Base-by-base conservation (phyloP, 1,140 invertebrate species). In the Atta texana region DNA sequence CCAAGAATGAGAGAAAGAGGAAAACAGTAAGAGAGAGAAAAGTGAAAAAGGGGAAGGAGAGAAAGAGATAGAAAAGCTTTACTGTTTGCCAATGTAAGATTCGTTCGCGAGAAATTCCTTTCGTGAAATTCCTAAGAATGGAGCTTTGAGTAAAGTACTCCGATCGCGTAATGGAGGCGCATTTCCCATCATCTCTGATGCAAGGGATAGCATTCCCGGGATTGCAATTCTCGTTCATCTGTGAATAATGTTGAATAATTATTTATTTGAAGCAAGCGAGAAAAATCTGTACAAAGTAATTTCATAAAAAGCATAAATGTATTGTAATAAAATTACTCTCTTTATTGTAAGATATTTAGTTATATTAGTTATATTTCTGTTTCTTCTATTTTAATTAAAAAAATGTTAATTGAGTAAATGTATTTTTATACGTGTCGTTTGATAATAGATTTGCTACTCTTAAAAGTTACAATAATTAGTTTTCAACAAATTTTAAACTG, bases 31-130 rank as follows among this genome's bases (percentile, higher is more conserved):
- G n/a, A 57, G 10, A 80, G 8, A 16, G 28, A 55, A 63, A 18
- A 24, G 49, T 44, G 39, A 44, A 12, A 44, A 12, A 12, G 39
- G 39, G 39, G 39, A 8, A 44, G 7, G 51, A 72, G 18, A 3
- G 21, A 59, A 31, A 71, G 53, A 31, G 21, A 68, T 1, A 21
- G 53, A 72, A 44, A 75, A 74, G 24, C 18, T 75, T 51, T 55
- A 34, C 78, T 63, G 69, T 75, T 63, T 63, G 80, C 18, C 55
- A 75, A 49, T 74, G 55, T 39, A 44, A 63, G 57, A 84, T 74
- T 74, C 28, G 80, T n/a, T 75, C 24, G 21, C 5, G 5, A 44
- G 24, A 81, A 81, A 61, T 63, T 49, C 24, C 24, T 24, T 24
- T 24, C 28, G 39, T 39, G n/a, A 75, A 61, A 72, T 82, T 82